Conservation (phyloP, 2,888 invertebrate genomes). For the Dryococelus australis region DNA sequence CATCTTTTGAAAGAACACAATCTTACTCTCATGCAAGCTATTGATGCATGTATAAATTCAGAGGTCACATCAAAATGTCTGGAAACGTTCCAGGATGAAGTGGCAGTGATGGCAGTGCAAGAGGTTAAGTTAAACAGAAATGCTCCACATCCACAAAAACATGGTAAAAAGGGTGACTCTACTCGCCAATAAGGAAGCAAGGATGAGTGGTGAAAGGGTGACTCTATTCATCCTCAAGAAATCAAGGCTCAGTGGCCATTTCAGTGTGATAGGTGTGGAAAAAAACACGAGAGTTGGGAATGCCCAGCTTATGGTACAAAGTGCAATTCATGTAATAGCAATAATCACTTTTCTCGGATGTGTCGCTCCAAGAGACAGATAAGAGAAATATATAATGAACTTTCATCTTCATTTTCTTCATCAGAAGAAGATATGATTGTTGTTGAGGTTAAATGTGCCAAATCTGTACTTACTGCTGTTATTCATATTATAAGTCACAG, state of each 20-base stretch:
- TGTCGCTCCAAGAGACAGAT: neutral
- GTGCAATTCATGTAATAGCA: neutral
- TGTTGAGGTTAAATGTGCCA: neutral
- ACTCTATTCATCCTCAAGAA: neutral
- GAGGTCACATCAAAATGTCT: no score
- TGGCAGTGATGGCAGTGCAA: neutral
- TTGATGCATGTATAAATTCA: no score
- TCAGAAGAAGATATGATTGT: neutral
- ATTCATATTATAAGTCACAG: no score
- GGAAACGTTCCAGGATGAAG: neutral
- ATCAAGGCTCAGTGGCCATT: neutral
- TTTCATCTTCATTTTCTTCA: neutral
- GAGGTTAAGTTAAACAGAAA: neutral
- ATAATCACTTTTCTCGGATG: neutral
- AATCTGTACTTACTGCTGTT: no score
- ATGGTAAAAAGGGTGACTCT: neutral
- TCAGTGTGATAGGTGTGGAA: neutral
- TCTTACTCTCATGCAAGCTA: neutral
- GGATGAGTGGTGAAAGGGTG: no score
- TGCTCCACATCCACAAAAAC: neutral
- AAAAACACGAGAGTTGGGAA: no score
- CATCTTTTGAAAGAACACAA: neutral
- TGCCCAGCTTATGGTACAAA: neutral
- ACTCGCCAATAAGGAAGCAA: no score
- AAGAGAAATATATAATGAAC: neutral